Evolutionary conservation across 35 echinoderm and acorn worm species (phyloP).

Genomic region (Acanthaster planci): DNA sequence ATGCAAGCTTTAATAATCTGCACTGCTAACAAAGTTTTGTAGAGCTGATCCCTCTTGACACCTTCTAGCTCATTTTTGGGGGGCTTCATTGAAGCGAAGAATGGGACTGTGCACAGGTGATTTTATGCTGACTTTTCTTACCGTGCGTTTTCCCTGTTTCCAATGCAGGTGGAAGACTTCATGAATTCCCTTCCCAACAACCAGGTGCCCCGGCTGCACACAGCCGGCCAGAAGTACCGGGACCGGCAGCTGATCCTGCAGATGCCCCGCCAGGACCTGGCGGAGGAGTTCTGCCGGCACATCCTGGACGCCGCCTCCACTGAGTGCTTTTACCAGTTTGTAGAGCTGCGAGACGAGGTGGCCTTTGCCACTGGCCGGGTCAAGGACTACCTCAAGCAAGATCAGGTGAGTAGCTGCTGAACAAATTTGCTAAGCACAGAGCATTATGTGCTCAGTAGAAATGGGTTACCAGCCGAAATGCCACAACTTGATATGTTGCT

Average conservation of each 20-base stretch:
- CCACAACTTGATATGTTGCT: too few relatives aligned
- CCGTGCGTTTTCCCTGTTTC: slow-evolving; percentile 12
- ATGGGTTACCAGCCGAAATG: too few relatives aligned
- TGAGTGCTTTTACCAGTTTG: slow-evolving; percentile 89
- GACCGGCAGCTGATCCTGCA: slow-evolving; percentile 94
- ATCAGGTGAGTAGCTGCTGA: slow-evolving; percentile 73
- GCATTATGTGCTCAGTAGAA: too few relatives aligned
- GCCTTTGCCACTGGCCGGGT: slow-evolving; percentile 85
- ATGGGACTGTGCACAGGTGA: too few relatives aligned
- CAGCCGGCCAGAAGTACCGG: slow-evolving; percentile 86
- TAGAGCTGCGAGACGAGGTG: slow-evolving; percentile 87
- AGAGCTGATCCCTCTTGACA: too few relatives aligned
- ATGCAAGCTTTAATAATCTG: too few relatives aligned
- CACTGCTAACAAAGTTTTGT: too few relatives aligned
- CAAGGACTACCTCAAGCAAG: slow-evolving; percentile 90
- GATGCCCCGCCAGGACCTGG: slow-evolving; percentile 90
- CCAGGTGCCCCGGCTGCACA: slow-evolving; percentile 91
- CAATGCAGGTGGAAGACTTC: slow-evolving; percentile 91
- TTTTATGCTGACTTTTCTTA: too few relatives aligned
- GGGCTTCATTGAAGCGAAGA: too few relatives aligned
- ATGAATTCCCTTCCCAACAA: slow-evolving; percentile 96
- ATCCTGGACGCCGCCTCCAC: slow-evolving; percentile 68
- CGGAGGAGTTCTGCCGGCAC: slow-evolving; percentile 79
- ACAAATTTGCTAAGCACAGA: too few relatives aligned
- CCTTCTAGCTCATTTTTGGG: too few relatives aligned